Percentiles rank a stretch among this genome's conserved stretches.
phyloP scores from a whole-genome alignment of 2,888 invertebrate genomes.

The Aethes cnicana region DNA sequence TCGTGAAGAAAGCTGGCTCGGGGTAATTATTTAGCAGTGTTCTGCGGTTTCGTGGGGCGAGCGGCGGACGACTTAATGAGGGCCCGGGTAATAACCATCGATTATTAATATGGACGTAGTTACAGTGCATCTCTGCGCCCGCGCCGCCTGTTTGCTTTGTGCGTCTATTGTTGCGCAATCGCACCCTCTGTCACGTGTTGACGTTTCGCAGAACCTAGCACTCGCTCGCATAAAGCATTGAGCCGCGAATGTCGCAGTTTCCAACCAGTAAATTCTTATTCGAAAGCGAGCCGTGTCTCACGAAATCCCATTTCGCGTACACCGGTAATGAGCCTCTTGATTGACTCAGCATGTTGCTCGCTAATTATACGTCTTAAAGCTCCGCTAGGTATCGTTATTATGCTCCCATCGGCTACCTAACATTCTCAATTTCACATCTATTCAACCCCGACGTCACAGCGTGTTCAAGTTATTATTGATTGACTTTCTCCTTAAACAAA shows the following conservation, averaged over 20 bases:
- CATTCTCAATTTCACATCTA: slow-evolving; percentile 55
- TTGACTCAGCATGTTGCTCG: slow-evolving; percentile 56
- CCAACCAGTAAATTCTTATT: slow-evolving; percentile 63
- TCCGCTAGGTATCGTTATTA: slow-evolving; percentile 42
- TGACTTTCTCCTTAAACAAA: slow-evolving; percentile 54
- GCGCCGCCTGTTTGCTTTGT: slow-evolving; percentile 31
- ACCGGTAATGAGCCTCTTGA: slow-evolving; percentile 61
- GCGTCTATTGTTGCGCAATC: slow-evolving; percentile 22
- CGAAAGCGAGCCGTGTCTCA: slow-evolving; percentile 64
- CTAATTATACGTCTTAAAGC: slow-evolving; percentile 61
- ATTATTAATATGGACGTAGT: slow-evolving; percentile 76
- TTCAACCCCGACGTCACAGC: slow-evolving; percentile 38
- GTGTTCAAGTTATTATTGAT: slow-evolving; percentile 47
- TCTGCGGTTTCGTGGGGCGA: slow-evolving; percentile 74
- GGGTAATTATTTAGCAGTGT: slow-evolving; percentile 79
- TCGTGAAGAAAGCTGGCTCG: slow-evolving; percentile 72
- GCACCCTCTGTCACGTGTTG: slow-evolving; percentile 12
- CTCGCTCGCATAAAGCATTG: slow-evolving; percentile 31
- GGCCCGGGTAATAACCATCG: slow-evolving; percentile 69
- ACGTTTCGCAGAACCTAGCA: slow-evolving; percentile 6
- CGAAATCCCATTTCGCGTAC: slow-evolving; percentile 58
- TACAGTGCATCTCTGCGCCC: slow-evolving; percentile 48
- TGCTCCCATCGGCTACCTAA: slow-evolving; percentile 34
- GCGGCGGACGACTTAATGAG: slow-evolving; percentile 71
- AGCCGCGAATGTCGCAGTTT: slow-evolving; percentile 56